Base-by-base conservation (phyloP, 2,797 vertebrate genomes). In the Sylvia borin region DNA sequence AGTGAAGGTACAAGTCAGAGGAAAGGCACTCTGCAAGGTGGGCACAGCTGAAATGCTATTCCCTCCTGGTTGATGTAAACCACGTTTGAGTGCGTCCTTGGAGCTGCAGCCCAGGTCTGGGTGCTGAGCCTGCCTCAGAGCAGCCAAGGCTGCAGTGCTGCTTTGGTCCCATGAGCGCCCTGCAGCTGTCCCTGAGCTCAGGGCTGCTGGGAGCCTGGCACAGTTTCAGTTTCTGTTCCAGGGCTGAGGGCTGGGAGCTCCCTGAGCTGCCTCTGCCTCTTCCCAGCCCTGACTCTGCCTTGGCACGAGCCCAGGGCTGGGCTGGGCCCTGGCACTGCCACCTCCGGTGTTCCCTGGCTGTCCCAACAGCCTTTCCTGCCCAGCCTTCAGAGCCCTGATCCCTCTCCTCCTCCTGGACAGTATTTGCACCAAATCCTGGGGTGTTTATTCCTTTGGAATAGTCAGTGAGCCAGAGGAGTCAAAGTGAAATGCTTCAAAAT, bases 51-150 rank as follows among this genome's bases (percentile, higher is more conserved):
- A 31, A 29, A 29, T 22, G 24, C 5, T 55, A 64, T 26, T 75
- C 5, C 7, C 0, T 62, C 58, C 31, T 5, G 9, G 10, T 10
- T 58, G 36, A 3, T 45, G 38, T 16, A 16, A 60, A 45, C 3
- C 36, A 7, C 5, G 0, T 21, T 34, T 3, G 1, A 26, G 4
- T 17, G 31, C 22, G 32, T 31, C 66, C 22, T 32, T 22, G 47
- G 32, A 17, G 47, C 83, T 45, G 72, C 38, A 51, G 45, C 22
- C 62, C 45, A 2, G 45, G 2, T 15, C 21, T 5, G 36, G 81
- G 31, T 26, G 53, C 61, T 36, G 51, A 31, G 43, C 25, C 70
- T 26, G 61, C 43, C 81, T 32, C 45, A 2, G 53, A 25, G 53
- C 43, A 66, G 61, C 43, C 13, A 2, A 29, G 67, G n/a, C 60